These are phyloP conservation scores for Strix occidentalis DNA, from an alignment of 2,797 vertebrate genomes.

Conservation along the genomic window DNA sequence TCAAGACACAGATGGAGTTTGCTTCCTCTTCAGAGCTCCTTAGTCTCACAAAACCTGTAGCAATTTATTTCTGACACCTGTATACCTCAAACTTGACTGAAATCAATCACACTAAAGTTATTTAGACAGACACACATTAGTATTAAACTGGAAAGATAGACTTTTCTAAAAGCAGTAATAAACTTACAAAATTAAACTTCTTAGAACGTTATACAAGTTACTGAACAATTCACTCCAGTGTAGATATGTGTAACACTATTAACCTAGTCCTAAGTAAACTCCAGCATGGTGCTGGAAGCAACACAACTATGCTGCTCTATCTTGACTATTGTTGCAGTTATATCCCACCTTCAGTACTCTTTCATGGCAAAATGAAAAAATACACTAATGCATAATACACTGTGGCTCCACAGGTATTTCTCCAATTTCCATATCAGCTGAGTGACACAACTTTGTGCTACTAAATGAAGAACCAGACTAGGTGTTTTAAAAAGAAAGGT, in stretches of 20 bases:
- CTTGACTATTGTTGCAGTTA: not conserved
- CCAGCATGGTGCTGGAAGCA: fast-evolving
- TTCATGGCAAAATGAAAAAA: not conserved
- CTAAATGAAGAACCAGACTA: not conserved
- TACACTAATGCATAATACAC: not conserved
- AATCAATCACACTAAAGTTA: not conserved
- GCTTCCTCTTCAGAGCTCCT: not conserved
- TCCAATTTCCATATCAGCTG: not conserved
- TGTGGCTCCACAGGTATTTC: not conserved
- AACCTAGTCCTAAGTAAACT: not conserved
- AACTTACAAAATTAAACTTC: not conserved
- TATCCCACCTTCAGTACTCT: not conserved
- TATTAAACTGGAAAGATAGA: not conserved
- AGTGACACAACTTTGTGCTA: not conserved
- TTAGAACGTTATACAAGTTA: not conserved
- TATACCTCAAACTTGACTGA: not conserved
- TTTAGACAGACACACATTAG: not conserved
- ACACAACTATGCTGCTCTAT: not conserved
- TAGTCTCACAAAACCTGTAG: not conserved
- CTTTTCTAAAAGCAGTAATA: not conserved
- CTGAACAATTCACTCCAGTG: not conserved
- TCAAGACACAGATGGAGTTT: not conserved
- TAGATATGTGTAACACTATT: not conserved
- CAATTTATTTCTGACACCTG: not conserved
- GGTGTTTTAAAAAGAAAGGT: not conserved